Base-by-base conservation (phyloP, 1,140 invertebrate genomes). In the Trichonephila clavipes region DNA sequence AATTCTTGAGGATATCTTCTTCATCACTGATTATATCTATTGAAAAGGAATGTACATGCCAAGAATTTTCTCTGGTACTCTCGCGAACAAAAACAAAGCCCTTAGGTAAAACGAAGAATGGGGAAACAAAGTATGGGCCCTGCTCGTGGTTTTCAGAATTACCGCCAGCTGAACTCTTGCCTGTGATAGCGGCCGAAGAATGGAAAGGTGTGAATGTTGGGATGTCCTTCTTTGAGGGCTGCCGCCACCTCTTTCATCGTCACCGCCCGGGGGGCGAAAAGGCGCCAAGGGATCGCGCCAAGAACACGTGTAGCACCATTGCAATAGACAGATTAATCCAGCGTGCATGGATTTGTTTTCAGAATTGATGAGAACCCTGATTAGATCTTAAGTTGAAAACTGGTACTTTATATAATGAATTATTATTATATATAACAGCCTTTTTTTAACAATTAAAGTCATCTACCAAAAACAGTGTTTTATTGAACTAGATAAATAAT, bases 211-310 rank as follows among this genome's bases (percentile, higher is more conserved):
- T 90, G 89, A 90, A 90, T 90, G 44, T 62, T 90, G 89, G 89
- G 89, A 81, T 90, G 89, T 90, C 69, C 77, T 90, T 90, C 59
- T 90, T 90, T 90, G 89, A 90, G 89, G 89, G 59, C 89, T 90
- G 89, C 89, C 89, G 89, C 34, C 89, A 62, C 72, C 59, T 81
- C 89, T 90, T 90, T 90, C 77, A 90, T 90, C 89, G 89, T 82
- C 44, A 40, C 89, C 89, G 89, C 89, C 89, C 69, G 77, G 58
- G 58, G 62, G 59, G 16, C 8, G 69, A 51, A 89, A 59, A 40
- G 51, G 61, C 89, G 89, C 89, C 89, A 90, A 90, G 58, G 51
- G 19, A 61, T 34, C 2, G 28, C 87, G 87, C 87, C 87, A 89
- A 89, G 0, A 44, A 14, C 21, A 24, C 85, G 83, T 59, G 83